A percentile compares a stretch with the other conserved stretches of the same genome.
Conservation (phyloP, 2,113 vertebrate species). For the Pygoscelis adeliae region DNA sequence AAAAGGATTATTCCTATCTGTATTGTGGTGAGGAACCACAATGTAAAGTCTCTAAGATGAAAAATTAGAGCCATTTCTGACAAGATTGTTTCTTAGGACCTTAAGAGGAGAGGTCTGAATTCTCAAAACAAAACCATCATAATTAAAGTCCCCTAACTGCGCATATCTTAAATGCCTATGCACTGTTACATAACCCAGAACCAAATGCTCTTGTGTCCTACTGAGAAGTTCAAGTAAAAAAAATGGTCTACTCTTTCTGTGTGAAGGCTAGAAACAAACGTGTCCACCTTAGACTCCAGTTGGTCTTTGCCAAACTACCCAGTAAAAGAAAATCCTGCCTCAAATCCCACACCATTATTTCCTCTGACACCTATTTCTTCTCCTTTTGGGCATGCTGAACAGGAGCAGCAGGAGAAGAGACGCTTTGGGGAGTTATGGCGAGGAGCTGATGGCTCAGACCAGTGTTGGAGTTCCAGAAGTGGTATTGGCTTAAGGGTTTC, state of each 20-base stretch:
- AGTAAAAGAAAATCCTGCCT: not conserved
- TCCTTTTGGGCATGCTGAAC: not conserved
- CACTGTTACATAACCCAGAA: not conserved
- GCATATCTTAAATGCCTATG: not conserved
- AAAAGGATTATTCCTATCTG: not conserved
- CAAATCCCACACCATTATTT: not conserved
- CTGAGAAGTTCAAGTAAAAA: not conserved
- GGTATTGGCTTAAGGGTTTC: not conserved
- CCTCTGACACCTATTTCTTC: not conserved
- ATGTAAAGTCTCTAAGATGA: not conserved
- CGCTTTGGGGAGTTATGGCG: fast-evolving
- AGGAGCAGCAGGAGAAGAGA: not conserved
- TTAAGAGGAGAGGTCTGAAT: not conserved
- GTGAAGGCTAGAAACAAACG: not conserved
- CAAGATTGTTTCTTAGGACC: not conserved
- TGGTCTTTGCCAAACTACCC: not conserved
- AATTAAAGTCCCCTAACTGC: not conserved
- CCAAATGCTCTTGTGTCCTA: not conserved
- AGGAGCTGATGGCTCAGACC: not conserved
- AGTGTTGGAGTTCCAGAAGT: not conserved
- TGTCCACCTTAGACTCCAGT: not conserved
- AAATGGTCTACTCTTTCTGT: not conserved
- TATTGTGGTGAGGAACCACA: not conserved
- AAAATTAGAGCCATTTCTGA: not conserved
- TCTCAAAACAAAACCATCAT: not conserved